Evolutionary conservation across 2,797 vertebrate species (phyloP).

Genomic region (Danio jaintianensis): DNA sequence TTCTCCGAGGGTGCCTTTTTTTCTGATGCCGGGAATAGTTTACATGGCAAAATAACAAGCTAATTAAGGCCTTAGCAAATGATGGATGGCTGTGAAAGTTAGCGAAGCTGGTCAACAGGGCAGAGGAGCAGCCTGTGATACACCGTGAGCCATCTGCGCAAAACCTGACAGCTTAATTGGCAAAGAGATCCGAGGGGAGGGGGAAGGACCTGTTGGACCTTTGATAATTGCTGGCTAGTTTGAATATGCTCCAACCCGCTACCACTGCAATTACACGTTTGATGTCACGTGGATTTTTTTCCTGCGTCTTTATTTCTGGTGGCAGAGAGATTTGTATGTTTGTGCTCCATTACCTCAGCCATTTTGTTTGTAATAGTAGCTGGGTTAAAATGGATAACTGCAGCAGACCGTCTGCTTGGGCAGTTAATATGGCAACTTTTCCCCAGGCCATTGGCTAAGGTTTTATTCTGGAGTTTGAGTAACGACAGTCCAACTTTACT

Average conservation of each 20-base stretch:
- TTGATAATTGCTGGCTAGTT: constrained; percentile 54
- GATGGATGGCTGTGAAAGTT: constrained; percentile 72
- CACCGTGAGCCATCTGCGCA: constrained; percentile 61
- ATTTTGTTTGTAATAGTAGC: constrained; percentile 26
- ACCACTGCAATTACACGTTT: constrained; percentile 31
- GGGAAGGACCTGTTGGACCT: constrained; percentile 58
- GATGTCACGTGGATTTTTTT: constrained; percentile 14
- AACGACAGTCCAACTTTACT: background rate
- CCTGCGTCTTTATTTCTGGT: constrained; percentile 22
- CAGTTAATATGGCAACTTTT: constrained; percentile 17
- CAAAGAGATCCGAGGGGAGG: constrained; percentile 59
- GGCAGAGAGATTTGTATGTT: constrained; percentile 11
- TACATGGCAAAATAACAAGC: constrained; percentile 81
- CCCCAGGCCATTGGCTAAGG: background rate
- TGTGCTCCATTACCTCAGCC: constrained; percentile 11
- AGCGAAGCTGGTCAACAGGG: constrained; percentile 68
- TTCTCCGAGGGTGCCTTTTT: constrained; percentile 63
- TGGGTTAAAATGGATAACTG: constrained; percentile 29
- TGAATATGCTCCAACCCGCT: constrained; percentile 45
- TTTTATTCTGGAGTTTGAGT: constrained; percentile 12
- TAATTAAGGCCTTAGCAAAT: constrained; percentile 79
- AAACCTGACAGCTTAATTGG: constrained; percentile 75
- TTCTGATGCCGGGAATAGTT: constrained; percentile 79
- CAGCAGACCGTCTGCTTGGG: background rate
- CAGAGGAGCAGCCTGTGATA: constrained; percentile 68